phyloP scores from a whole-genome alignment of 2,888 invertebrate genomes.

The Macroteleia sp. region DNA sequence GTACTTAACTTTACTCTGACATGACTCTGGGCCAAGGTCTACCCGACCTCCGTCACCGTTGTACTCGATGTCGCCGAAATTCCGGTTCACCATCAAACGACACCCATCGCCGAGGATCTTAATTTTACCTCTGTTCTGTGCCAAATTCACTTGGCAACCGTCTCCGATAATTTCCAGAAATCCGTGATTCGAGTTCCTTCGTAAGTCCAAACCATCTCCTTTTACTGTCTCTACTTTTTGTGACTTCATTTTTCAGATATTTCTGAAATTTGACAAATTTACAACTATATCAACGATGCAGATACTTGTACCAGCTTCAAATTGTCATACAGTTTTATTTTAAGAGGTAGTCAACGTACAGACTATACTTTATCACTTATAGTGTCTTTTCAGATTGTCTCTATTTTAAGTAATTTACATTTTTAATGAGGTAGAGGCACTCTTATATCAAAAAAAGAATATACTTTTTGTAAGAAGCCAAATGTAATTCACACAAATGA shows the following conservation, averaged over 20 bases:
- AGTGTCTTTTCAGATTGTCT: no score
- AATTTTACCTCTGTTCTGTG: constrained; percentile 72
- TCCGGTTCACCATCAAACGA: constrained; percentile 70
- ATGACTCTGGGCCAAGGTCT: constrained; percentile 69
- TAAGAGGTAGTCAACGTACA: no score
- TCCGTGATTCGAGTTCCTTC: constrained; percentile 69
- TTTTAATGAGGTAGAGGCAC: no score
- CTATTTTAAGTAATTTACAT: no score
- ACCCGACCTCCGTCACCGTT: constrained; percentile 77
- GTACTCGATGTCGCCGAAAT: constrained; percentile 75
- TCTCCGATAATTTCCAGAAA: constrained; percentile 74
- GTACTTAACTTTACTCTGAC: constrained; percentile 70
- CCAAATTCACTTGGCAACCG: constrained; percentile 73
- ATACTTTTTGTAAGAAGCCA: no score
- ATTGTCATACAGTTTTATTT: no score
- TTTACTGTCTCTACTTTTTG: constrained; percentile 55
- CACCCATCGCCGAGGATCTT: constrained; percentile 78
- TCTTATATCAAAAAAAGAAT: no score
- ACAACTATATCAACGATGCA: no score
- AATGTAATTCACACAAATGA: no score
- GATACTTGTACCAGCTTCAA: no score
- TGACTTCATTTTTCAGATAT: constrained; percentile 23
- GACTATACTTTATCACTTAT: no score
- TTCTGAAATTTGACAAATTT: no score
- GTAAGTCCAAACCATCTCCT: constrained; percentile 74